Conservation (phyloP, 2,888 invertebrate species). For the Drosophila merina region DNA sequence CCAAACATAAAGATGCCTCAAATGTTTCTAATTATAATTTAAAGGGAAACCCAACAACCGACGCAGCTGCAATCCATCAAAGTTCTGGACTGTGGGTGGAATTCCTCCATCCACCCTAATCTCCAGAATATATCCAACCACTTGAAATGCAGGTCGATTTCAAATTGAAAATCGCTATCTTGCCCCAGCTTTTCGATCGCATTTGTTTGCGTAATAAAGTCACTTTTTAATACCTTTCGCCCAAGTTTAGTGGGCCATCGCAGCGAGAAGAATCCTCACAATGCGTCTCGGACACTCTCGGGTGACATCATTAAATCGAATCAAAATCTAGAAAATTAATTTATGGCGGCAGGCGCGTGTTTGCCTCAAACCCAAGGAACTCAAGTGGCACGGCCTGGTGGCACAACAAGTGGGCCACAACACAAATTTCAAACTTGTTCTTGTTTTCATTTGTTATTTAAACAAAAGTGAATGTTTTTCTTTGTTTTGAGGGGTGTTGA, state of each 20-base stretch:
- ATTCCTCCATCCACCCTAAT: background rate
- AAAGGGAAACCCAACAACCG: conserved; percentile 25
- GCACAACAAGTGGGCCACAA: conserved; percentile 36
- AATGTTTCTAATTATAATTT: conserved; percentile 70
- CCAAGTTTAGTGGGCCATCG: conserved; percentile 40
- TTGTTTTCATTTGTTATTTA: conserved; percentile 22
- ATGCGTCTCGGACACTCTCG: conserved; percentile 33
- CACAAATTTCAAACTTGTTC: conserved; percentile 17
- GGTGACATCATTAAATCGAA: conserved; percentile 51
- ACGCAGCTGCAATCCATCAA: conserved; percentile 75
- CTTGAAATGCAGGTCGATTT: conserved; percentile 60
- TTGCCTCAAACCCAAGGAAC: conserved; percentile 22
- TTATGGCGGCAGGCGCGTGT: conserved; percentile 45
- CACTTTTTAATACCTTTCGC: conserved; percentile 14
- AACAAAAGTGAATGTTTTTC: conserved; percentile 15
- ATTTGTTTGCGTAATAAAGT: conserved; percentile 33
- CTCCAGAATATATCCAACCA: conserved; percentile 42
- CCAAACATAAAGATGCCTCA: conserved; percentile 43
- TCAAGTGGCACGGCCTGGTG: conserved; percentile 30
- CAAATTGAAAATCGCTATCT: conserved; percentile 17
- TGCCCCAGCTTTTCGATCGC: background rate
- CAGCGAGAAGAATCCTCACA: conserved; percentile 51
- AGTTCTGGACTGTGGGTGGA: conserved; percentile 26
- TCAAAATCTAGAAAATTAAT: conserved; percentile 53
- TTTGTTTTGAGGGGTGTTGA: background rate